phyloP scores from a whole-genome alignment of 2,113 vertebrate genomes.

The Danio rerio region DNA sequence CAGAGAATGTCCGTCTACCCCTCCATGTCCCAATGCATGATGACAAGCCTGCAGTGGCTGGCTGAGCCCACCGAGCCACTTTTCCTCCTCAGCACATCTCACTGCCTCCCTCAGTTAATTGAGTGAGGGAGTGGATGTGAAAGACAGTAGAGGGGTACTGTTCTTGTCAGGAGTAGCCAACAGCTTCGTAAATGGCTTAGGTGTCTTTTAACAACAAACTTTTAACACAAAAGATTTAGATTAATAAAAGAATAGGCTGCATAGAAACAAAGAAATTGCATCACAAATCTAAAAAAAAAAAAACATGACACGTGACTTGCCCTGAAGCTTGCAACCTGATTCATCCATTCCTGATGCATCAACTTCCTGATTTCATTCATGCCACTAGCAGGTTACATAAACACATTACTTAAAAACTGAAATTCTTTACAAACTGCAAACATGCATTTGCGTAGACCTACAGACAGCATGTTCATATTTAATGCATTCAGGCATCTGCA shows the following conservation, averaged over 20 bases:
- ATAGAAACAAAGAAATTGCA: neutral
- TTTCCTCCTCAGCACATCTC: neutral
- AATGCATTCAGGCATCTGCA: slow-evolving; percentile 73
- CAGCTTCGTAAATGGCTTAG: slow-evolving; percentile 5
- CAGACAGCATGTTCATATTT: slow-evolving; percentile 64
- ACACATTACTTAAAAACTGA: slow-evolving; percentile 27
- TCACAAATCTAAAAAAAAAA: neutral
- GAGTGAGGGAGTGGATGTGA: slow-evolving; percentile 53
- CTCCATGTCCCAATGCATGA: slow-evolving; percentile 72
- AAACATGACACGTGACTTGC: neutral
- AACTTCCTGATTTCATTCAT: slow-evolving; percentile 20
- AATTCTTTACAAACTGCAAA: slow-evolving; percentile 7
- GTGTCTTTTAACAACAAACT: neutral
- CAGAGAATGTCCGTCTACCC: slow-evolving; percentile 75
- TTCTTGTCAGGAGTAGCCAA: slow-evolving; percentile 10
- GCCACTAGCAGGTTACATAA: slow-evolving; percentile 26
- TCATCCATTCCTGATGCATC: slow-evolving; percentile 23
- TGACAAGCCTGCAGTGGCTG: slow-evolving; percentile 64
- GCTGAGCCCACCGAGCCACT: neutral
- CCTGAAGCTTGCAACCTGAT: slow-evolving; percentile 12
- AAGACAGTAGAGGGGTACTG: slow-evolving; percentile 54
- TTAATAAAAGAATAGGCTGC: slow-evolving; percentile 4
- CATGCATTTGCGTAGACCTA: slow-evolving; percentile 45
- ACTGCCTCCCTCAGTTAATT: slow-evolving; percentile 8
- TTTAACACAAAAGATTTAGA: neutral